Evolutionary conservation across 2,797 vertebrate species (phyloP), one percentile per base, ranked within the genome.

Genomic region (Vespertilio murinus): DNA sequence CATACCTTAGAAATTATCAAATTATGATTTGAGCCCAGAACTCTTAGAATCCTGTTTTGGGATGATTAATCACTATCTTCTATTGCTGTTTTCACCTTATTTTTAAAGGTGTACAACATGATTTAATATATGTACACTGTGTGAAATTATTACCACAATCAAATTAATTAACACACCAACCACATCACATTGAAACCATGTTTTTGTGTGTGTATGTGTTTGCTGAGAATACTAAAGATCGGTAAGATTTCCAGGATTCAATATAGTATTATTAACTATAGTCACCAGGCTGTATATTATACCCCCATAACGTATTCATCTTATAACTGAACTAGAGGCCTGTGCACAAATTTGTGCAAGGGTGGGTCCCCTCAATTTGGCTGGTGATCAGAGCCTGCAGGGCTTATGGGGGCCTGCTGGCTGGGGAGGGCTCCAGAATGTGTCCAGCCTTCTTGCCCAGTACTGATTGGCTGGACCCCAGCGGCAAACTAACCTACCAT

Each of bases 21-120:
- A 23, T 20, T 56, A 14, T 54, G 3, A 61, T 69, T 93, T 61
- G 14, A 73, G 78, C 16, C 8, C 35, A 86, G 22, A 52, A 67
- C 45, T 88, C 83, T 93, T 93, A 80, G 65, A 54, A 74, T 88
- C 10, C 7, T 30, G 0, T 52, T 38, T 79, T 87, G 20, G 9
- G 10, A 1, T 64, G 30, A 40, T 89, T 75, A 52, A n/a, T 88
- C 67, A 38, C 14, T 82, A 6, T 59, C 14, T 71, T 42, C 65
- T 14, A 56, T 47, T 71, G 9, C 20, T 83, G 10, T 61, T 25
- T 47, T 74, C 7, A 69, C 30, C 45, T 42, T 59, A 40, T 67
- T 56, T 16, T 18, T 38, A 47, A 79, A 69, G 59, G 16, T 30
- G 1, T 64, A 49, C 59, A 40, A 40, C 17, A 5, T 74, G 56